Evolutionary conservation across 1,140 invertebrate species (phyloP), one percentile per base, ranked within the genome.

Genomic region (Cydia splendana): DNA sequence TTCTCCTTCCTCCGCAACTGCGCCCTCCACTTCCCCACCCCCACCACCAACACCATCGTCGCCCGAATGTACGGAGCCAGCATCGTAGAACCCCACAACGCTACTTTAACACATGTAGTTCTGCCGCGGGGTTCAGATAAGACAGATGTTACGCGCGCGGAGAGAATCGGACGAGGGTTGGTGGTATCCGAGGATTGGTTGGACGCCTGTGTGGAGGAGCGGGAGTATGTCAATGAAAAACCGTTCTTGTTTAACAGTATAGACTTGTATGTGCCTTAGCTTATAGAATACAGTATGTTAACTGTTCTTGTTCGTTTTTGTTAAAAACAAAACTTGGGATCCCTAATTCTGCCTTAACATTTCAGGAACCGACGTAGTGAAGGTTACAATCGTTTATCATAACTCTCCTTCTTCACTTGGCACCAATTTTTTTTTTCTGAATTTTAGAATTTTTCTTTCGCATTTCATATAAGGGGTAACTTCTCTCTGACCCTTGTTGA

Each of bases 121-220:
- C 51, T 90, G 76, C 74, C 79, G n/a, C 15, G 15, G 6, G 53
- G 53, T 9, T 13, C 48, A 1, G 48, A 4, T 0, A 9, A 7
- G 48, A 3, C 48, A 2, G 48, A 9, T 2, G 38, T 42, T 9
- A 9, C 7, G 7, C 38, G 38, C 7, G 38, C 38, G 4, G 38
- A 42, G 38, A 1, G 38, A 7, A 9, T 42, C 3, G 48, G 48
- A 9, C 38, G 65, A 0, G 79, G 74, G 9, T 75, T 79, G n/a
- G 38, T 91, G 9, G 87, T 91, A 0, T 84, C 79, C 5, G 80
- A 87, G 73, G 80, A 87, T 10, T 92, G 91, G 91, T 62, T 92
- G 20, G 79, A 88, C 53, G 48, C 75, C 2, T 92, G 91, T 76
- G 84, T 89, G 42, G 34, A 77, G 28, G 12, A 79, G 45, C 83